Evolutionary conservation across 2,888 invertebrate genomes (phyloP), one percentile per base, ranked within the genome.

Genomic region (Rotaria socialis): DNA sequence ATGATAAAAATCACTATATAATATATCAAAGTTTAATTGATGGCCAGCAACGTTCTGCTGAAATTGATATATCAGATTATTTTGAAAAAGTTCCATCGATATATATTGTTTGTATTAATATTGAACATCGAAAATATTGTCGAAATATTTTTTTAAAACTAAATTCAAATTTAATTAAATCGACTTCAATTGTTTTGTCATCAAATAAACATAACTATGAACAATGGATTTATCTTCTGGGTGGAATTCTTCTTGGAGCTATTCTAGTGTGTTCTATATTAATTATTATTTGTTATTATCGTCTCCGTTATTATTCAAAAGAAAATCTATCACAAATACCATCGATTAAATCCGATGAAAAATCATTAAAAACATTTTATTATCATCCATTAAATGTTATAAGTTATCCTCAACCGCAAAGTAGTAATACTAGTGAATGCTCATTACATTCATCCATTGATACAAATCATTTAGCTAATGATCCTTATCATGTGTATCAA

Each of bases 381-480:
- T 80, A 80, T n/a, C 80, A 47, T 80, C 80, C 80, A 80, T 80
- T 80, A 47, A 67, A 67, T 67, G 14, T 67, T 7, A 67, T 67
- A 19, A 67, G 67, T 67, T 47, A 80, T 47, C 80, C 80, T 11
- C 80, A 80, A 80, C 80, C 47, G 24, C 80, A 47, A 80, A 80
- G 80, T 47, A 47, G 22, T n/a, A 47, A 47, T 47, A 80, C 80
- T 47, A 80, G 80, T 80, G 80, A 80, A 80, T 80, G 80, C n/a
- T 80, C 80, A 80, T 80, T 80, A 47, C 80, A 80, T n/a, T 80
- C 47, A 80, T 80, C 47, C 11, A 80, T 19, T n/a, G 80, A 80
- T 80, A 67, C 35, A 43, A 80, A 24, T 80, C 43, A 80, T 80
- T 80, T 80, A 80, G 24, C 43, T 43, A 80, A 47, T 80, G 80